A percentile compares a stretch with the other conserved stretches of the same genome.
Conservation (phyloP, 2,888 invertebrate genomes). For the Carterocephalus palaemon region DNA sequence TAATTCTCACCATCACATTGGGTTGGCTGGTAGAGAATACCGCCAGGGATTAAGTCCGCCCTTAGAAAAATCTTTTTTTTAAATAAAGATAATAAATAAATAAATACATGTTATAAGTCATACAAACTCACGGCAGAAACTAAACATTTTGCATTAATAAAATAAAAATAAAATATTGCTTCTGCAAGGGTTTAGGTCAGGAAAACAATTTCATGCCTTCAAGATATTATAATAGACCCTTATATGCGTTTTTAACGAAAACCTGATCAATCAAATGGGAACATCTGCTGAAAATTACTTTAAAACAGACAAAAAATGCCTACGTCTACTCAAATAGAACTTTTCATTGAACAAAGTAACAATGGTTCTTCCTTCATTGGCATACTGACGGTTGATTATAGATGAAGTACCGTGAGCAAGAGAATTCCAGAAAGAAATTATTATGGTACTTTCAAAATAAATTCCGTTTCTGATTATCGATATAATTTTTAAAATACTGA, state of each 20-base stretch:
- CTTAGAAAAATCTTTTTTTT: no score
- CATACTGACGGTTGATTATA: constrained; percentile 75
- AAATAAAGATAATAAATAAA: no score
- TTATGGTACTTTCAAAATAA: no score
- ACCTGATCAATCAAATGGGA: constrained; percentile 65
- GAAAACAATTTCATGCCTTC: constrained; percentile 68
- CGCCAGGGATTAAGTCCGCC: no score
- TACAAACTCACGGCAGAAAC: no score
- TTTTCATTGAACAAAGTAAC: constrained; percentile 76
- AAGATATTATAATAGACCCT: constrained; percentile 47
- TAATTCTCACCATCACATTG: no score
- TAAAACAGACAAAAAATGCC: constrained; percentile 65
- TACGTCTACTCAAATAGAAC: constrained; percentile 73
- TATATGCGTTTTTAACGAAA: constrained; percentile 48
- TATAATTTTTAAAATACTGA: no score
- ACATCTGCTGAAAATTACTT: constrained; percentile 77
- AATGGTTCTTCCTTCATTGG: constrained; percentile 77
- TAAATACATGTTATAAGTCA: not conserved
- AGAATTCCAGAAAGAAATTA: not conserved
- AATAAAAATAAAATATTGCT: constrained; percentile 29
- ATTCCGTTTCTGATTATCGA: no score
- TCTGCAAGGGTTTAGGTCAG: constrained; percentile 25
- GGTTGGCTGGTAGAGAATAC: no score
- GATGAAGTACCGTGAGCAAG: constrained; percentile 53
- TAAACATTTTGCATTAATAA: no score